Conservation (phyloP, 1,140 invertebrate genomes). For the Nephotettix cincticeps region DNA sequence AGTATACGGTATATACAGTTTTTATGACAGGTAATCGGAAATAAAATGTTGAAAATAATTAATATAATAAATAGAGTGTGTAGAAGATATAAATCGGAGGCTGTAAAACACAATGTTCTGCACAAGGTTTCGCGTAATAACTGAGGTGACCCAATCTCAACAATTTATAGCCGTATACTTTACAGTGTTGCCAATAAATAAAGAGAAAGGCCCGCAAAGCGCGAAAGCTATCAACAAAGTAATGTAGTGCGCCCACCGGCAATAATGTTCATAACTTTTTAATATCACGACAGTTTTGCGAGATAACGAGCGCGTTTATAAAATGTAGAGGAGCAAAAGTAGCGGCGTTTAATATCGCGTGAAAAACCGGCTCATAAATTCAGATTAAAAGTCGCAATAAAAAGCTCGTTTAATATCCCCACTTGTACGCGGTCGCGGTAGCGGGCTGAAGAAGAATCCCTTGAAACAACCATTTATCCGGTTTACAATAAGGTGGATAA, state of each 20-base stretch:
- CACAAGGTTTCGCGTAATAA: no score
- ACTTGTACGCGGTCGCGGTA: background rate
- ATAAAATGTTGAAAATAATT: no score
- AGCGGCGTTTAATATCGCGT: conserved; percentile 22
- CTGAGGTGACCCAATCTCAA: background rate
- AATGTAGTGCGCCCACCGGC: background rate
- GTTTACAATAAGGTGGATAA: background rate
- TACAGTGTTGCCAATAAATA: background rate
- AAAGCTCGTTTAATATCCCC: conserved; percentile 15
- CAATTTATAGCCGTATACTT: background rate
- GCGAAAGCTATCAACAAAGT: conserved; percentile 1
- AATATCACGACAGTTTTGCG: conserved; percentile 18
- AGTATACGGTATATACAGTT: no score
- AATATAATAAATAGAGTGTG: no score
- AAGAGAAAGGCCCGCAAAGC: background rate
- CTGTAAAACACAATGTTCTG: no score
- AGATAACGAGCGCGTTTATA: conserved; percentile 15
- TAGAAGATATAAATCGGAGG: no score
- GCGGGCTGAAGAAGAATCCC: background rate
- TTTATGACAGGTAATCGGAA: no score
- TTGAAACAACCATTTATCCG: background rate
- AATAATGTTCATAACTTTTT: conserved; percentile 16
- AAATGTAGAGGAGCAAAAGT: conserved; percentile 6
- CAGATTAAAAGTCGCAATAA: conserved; percentile 19
- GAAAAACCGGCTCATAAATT: conserved; percentile 18